Conservation (phyloP, 2,113 vertebrate species). For the Nesoenas mayeri region DNA sequence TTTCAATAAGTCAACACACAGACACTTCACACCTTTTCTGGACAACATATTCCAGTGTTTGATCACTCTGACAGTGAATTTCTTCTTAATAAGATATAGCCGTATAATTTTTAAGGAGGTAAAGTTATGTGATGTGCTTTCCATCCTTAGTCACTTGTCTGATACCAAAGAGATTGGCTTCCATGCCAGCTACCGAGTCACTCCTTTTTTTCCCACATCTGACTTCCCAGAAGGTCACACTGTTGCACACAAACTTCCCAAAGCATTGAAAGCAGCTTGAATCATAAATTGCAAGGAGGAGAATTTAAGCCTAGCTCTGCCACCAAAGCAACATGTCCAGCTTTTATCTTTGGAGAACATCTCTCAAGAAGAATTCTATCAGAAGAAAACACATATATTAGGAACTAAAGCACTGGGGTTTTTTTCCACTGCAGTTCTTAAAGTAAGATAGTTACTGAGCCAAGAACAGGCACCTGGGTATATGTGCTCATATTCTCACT, state of each 20-base stretch:
- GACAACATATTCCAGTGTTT: neutral
- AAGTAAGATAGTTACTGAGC: neutral
- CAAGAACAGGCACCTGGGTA: neutral
- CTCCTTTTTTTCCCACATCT: neutral
- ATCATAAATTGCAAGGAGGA: neutral
- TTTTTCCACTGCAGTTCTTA: neutral
- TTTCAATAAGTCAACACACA: neutral
- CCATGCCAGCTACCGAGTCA: neutral
- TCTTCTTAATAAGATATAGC: neutral
- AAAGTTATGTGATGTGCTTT: neutral
- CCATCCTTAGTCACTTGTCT: neutral
- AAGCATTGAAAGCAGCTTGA: neutral
- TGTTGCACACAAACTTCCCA: neutral
- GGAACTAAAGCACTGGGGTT: neutral
- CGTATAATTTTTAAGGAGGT: neutral
- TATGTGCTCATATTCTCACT: neutral
- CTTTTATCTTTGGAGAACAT: neutral
- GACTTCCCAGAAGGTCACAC: neutral
- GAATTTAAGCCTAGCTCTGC: neutral
- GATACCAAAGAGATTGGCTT: neutral
- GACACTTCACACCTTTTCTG: neutral
- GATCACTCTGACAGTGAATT: neutral
- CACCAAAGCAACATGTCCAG: neutral
- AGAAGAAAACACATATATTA: neutral
- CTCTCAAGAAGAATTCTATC: neutral